phyloP scores from a whole-genome alignment of 2,113 vertebrate genomes.

The Cranoglanis bouderius region DNA sequence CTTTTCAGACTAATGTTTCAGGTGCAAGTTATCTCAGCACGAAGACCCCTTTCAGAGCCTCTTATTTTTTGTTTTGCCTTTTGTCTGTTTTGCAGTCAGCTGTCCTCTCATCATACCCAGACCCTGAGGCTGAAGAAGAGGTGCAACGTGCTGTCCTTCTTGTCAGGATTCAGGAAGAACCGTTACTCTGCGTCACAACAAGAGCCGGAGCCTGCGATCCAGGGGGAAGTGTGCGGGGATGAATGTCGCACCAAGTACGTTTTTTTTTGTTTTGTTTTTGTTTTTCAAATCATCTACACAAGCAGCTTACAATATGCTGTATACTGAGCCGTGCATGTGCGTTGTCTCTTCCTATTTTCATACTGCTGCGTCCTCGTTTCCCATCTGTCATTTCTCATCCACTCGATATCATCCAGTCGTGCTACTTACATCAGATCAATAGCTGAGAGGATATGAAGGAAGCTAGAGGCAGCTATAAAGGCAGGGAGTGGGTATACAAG shows the following conservation, averaged over 20 bases:
- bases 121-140: slow-evolving; percentile 75
- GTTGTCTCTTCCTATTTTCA: not conserved
- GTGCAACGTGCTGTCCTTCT: slow-evolving; percentile 75
- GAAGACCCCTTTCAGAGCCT: not conserved
- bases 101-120: slow-evolving; percentile 74
- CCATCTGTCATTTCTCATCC: not conserved
- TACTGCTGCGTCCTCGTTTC: not conserved
- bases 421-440: slow-evolving; percentile 25
- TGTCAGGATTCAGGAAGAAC: slow-evolving; percentile 77
- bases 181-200: slow-evolving; percentile 74
- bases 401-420: not conserved
- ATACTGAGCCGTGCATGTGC: not conserved
- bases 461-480: not conserved
- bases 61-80: slow-evolving; percentile 1
- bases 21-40: not conserved
- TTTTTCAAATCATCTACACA: not conserved
- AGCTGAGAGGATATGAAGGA: not conserved
- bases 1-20: too few species aligned
- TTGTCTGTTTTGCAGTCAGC: slow-evolving; percentile 65
- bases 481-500: not conserved
- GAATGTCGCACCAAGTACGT: slow-evolving; percentile 57
- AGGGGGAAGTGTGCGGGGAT: slow-evolving; percentile 56
- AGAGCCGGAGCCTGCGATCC: slow-evolving; percentile 63
- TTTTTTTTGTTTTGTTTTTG: not conserved
- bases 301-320: not conserved